Evolutionary conservation across 2,888 invertebrate genomes (phyloP), one percentile per base, ranked within the genome.

Genomic region (Acleris literana): DNA sequence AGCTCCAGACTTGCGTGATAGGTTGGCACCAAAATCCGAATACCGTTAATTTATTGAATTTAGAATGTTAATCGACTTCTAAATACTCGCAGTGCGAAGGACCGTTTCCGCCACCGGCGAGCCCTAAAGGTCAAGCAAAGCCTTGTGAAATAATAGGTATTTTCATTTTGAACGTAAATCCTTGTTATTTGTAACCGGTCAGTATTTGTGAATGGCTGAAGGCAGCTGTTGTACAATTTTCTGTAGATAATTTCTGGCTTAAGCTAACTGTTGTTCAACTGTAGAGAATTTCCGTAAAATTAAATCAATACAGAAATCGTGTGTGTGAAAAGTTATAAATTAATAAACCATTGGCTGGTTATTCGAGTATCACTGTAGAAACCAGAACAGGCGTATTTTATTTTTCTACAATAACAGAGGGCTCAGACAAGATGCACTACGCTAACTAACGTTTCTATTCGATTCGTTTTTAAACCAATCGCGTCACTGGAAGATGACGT

Each of bases 61-160:
- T 46, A 33, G 16, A 55, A 54, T 55, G 62, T 22, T 62, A 62
- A 62, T 62, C 9, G 62, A 49, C 29, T 46, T 61, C 59, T 59
- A 58, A 58, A 49, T 59, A 59, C 59, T 51, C 17, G 46, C 46
- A 54, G 39, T 18, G 59, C 58, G 56, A 56, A 56, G 43, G 56
- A 56, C 56, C 16, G 39, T 56, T 56, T 44, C 56, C 56, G 56
- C 56, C 44, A 60, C 49, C 18, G 17, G 53, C 51, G 46, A 53
- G 58, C 54, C 51, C 22, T 49, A 65, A 65, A 65, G 65, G 60
- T 56, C 56, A 65, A 52, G 44, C 20, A 49, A 22, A 33, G 43
- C 25, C 46, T 61, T 61, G 60, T 55, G 60, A 54, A 60, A 56
- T 61, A 43, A 65, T 65, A 60, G 55, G 54, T 65, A 65, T 65